phyloP scores from a whole-genome alignment of 2,113 vertebrate genomes.

The Corythaixoides concolor region DNA sequence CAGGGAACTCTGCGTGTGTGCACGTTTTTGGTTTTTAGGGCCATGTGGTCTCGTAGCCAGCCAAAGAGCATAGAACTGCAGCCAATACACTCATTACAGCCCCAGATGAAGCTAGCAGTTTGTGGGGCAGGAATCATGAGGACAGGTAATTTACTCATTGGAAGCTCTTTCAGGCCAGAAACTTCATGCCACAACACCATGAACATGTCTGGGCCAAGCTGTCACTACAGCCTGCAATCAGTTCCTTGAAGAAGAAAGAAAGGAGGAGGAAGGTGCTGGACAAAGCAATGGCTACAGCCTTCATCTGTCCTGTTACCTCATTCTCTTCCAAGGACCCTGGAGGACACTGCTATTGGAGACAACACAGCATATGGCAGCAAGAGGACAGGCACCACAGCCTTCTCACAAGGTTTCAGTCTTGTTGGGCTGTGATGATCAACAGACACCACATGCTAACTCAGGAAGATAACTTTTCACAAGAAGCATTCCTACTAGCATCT shows the following conservation, averaged over 20 bases:
- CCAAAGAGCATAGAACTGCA: background rate
- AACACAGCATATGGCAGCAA: background rate
- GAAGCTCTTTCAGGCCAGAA: background rate
- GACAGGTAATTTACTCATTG: background rate
- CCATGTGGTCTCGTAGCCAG: background rate
- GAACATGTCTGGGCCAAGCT: background rate
- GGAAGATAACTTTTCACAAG: background rate
- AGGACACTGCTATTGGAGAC: background rate
- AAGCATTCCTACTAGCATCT: background rate
- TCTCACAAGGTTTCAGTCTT: background rate
- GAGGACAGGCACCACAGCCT: background rate
- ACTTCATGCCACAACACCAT: background rate
- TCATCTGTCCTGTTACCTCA: background rate
- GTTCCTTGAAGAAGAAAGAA: background rate
- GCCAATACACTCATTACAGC: background rate
- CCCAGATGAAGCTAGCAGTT: background rate
- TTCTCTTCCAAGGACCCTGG: background rate
- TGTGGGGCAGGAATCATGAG: background rate
- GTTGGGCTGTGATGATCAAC: background rate
- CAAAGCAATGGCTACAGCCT: background rate
- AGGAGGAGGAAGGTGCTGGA: background rate
- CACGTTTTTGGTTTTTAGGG: background rate
- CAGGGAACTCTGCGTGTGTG: rapidly evolving
- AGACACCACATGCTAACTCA: background rate
- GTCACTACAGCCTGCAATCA: background rate